phyloP scores from a whole-genome alignment of 2,888 invertebrate species.

The Plebejus argus region DNA sequence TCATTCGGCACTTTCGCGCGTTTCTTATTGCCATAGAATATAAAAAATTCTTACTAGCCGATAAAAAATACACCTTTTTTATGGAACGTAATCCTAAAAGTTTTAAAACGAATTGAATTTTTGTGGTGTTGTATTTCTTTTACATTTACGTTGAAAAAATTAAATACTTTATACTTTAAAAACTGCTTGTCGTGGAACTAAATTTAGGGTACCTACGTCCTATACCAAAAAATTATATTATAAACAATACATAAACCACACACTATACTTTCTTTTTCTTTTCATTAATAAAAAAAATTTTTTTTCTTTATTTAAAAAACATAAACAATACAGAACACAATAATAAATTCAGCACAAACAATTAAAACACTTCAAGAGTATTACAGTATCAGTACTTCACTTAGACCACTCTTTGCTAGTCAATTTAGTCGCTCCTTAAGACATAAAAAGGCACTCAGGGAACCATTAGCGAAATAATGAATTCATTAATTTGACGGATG shows the following conservation, averaged over 20 bases:
- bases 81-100: constrained; percentile 16
- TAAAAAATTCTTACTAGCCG: constrained; percentile 13
- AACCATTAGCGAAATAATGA: constrained; percentile 54
- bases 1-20: constrained; percentile 47
- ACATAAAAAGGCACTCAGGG: constrained; percentile 35
- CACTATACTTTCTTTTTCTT: too few relatives aligned
- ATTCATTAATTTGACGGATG: constrained; percentile 59
- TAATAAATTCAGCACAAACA: background rate
- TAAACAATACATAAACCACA: too few relatives aligned
- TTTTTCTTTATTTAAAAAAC: too few relatives aligned
- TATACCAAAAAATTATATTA: too few relatives aligned
- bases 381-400: constrained; percentile 26
- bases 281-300: too few relatives aligned
- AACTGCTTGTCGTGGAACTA: too few relatives aligned
- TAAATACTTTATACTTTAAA: too few relatives aligned
- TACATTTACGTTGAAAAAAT: background rate
- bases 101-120: background rate
- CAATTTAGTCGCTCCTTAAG: constrained; percentile 35
- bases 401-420: constrained; percentile 28
- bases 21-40: background rate
- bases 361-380: background rate
- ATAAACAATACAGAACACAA: too few relatives aligned
- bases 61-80: constrained; percentile 24
- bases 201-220: too few relatives aligned
- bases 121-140: background rate